Percentiles rank a stretch among this genome's conserved stretches.
phyloP scores from a whole-genome alignment of 2,888 invertebrate genomes.

The Tachina grossa region DNA sequence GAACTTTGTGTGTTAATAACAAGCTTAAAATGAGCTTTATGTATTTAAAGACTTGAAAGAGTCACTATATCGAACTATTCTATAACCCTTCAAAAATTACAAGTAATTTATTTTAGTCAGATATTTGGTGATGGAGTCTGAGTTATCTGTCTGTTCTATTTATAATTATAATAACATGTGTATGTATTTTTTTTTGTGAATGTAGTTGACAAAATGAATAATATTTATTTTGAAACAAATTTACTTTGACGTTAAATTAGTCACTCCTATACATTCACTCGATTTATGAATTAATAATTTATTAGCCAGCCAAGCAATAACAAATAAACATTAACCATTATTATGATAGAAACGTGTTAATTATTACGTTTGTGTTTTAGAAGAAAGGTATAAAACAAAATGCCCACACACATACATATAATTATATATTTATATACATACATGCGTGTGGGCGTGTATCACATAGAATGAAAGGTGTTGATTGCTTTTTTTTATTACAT shows the following conservation, averaged over 20 bases:
- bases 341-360: constrained; percentile 23
- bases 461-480: not conserved
- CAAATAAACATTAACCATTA: constrained; percentile 10
- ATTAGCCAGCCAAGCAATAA: constrained; percentile 16
- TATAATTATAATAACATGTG: no score
- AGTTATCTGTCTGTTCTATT: no score
- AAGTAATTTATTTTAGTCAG: no score
- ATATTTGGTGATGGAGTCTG: no score
- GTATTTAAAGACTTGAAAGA: no score
- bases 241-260: not conserved
- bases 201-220: not conserved
- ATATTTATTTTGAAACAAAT: not conserved
- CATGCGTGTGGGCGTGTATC: not conserved
- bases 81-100: no score
- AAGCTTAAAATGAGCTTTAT: no score
- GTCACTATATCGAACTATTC: no score
- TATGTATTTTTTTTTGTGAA: not conserved
- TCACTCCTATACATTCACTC: not conserved
- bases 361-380: constrained; percentile 15
- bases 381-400: not conserved
- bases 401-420: not conserved
- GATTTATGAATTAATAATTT: constrained; percentile 13
- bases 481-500: constrained; percentile 2
- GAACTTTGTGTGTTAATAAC: no score
- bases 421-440: not conserved